Base-by-base conservation (phyloP, 2,113 vertebrate genomes). In the Corythornis vintsioides region DNA sequence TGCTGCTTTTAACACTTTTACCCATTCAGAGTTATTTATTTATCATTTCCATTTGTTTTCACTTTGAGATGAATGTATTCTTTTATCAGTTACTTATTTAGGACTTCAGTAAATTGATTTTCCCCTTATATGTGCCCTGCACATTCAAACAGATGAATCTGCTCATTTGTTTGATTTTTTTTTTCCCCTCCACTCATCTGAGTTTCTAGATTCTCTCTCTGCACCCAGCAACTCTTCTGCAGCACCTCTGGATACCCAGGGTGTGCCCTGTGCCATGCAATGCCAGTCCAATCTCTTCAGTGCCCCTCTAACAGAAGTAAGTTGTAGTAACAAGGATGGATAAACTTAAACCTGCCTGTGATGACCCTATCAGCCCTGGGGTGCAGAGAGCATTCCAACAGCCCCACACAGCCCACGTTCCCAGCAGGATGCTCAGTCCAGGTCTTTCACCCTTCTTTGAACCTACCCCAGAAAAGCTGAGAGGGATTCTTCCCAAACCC, bases 41-140 rank as follows among this genome's bases (percentile, higher is more conserved):
- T 92, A 86, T 74, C 59, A 67, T 73, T 96, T 78, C 35, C 65
- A 71, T 88, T 91, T 88, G 79, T 90, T 92, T 93, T 89, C 89
- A 81, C 40, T 79, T 86, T 1, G 0, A 95, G 83, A 85, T 19
- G 31, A 81, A 92, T 7, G 17, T 25, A n/a, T 71, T 90, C 79
- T 70, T 84, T 93, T 93, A 95, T 95, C 92, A 81, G 90, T 87
- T 95, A 92, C 93, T 96, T 96, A 83, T 85, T 95, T 70, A 73
- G 67, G 64, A 48, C 53, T 85, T 64, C 64, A 78, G 84, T 31
- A 96, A 96, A 97, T 94, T 93, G 95, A 90, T 94, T 96, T 95
- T 91, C 79, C 67, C 60, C 53, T 86, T 80, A 60, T 40, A 35
- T 57, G 80, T 57, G 56, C 66, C 8, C 66, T 33, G 64, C 42